phyloP scores from a whole-genome alignment of 2,113 vertebrate genomes.

The Panurus biarmicus region DNA sequence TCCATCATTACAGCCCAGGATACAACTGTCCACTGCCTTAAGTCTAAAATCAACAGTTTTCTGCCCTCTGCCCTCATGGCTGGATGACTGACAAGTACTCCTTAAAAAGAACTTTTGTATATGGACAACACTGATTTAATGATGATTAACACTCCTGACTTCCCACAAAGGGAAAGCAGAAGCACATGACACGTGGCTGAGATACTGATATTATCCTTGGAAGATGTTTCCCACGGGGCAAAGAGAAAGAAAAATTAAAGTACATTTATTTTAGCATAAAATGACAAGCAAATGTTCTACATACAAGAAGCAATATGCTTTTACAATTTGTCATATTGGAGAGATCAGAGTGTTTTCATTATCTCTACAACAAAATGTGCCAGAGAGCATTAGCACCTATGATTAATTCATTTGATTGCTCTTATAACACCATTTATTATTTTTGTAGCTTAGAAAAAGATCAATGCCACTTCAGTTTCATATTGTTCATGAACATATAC shows the following conservation, averaged over 20 bases:
- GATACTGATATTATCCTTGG: neutral
- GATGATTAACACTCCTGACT: constrained; percentile 1
- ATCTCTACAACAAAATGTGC: neutral
- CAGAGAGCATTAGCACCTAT: neutral
- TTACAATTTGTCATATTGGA: neutral
- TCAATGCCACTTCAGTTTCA: neutral
- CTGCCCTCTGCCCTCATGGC: neutral
- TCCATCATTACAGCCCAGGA: constrained; percentile 13
- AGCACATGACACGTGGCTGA: neutral
- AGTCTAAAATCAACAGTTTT: constrained; percentile 45
- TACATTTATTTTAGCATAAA: neutral
- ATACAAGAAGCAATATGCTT: neutral
- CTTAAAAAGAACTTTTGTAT: constrained; percentile 41
- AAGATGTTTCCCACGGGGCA: neutral
- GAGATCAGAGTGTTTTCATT: constrained; percentile 4
- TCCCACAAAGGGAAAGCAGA: constrained; percentile 27
- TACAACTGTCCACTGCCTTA: constrained; percentile 20
- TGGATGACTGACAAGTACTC: constrained; percentile 29
- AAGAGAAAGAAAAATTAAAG: neutral
- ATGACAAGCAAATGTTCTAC: neutral
- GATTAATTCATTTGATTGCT: constrained; percentile 3
- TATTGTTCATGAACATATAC: neutral
- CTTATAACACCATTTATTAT: neutral
- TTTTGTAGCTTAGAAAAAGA: constrained; percentile 1
- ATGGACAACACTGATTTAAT: neutral